These are phyloP conservation scores for Gymnopithys bicolor DNA, from an alignment of 2,797 vertebrate species.

Conservation along the genomic window DNA sequence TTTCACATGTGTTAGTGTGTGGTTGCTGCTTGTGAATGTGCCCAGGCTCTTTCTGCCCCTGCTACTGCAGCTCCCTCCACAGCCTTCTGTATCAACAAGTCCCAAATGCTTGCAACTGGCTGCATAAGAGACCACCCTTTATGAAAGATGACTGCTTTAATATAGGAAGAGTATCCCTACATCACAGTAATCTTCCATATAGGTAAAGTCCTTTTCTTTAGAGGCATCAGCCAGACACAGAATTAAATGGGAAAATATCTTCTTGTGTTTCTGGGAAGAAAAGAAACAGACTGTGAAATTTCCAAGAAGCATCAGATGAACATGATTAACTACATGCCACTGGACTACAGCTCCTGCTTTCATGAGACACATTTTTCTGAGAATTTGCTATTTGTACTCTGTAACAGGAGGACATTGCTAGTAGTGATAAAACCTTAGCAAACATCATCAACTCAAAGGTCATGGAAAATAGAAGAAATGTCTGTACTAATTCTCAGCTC, in stretches of 20 bases:
- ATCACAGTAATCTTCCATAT: not conserved
- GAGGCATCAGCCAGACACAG: not conserved
- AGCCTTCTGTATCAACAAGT: not conserved
- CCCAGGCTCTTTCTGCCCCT: not conserved
- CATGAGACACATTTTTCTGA: not conserved
- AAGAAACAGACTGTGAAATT: not conserved
- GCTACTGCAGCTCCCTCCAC: not conserved
- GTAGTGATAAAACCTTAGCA: not conserved
- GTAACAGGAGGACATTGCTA: not conserved
- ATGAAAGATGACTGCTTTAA: not conserved
- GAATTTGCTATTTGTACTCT: not conserved
- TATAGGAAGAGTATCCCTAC: not conserved
- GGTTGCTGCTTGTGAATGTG: not conserved
- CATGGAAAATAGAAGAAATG: not conserved
- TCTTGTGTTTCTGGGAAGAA: not conserved
- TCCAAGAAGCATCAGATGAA: not conserved
- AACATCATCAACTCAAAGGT: not conserved
- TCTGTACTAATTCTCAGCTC: not conserved
- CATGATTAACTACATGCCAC: not conserved
- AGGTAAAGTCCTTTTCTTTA: not conserved
- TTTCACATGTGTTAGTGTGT: not conserved
- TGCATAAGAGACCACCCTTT: not conserved
- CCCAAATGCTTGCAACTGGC: not conserved
- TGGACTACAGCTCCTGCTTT: not conserved
- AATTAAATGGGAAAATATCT: not conserved